Base-by-base conservation (phyloP, 2,797 vertebrate genomes). In the Cyclura pinguis region DNA sequence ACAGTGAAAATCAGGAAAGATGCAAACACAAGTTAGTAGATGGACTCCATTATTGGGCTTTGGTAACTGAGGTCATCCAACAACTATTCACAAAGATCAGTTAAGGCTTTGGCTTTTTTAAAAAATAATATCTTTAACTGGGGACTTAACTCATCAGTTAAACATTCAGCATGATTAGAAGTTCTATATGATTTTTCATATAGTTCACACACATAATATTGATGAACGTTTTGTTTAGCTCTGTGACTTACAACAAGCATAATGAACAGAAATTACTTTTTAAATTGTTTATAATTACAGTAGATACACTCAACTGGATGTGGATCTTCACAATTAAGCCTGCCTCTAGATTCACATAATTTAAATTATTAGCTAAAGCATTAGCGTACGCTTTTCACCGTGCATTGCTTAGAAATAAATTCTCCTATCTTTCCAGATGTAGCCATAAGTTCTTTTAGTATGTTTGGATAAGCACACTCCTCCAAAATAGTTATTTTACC, bases 211-310 rank as follows among this genome's bases (percentile, higher is more conserved):
- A 0, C 57, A 55, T 86, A 87, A 64, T 16, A 2, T 57, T 62
- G 57, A 69, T 89, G 29, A 2, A 86, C 69, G 91, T 91, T 86
- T 76, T 87, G 88, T 94, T 87, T 73, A 85, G 80, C 90, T 89
- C 78, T 9, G 64, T 20, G 77, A 5, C 90, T 95, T 84, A 93
- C 18, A 52, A 85, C 90, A 88, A 87, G n/a, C 20, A 1, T 62
- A 91, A 95, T 76, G 88, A 93, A 90, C 86, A 78, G 73, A 93
- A 86, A 86, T 55, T 57, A 77, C 10, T 94, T 92, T 90, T 83
- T 77, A 64, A 92, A 92, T 92, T 91, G 90, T 80, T 88, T 94
- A 88, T 95, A 95, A 95, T 76, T 95, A 78, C 92, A 90, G 88
- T 85, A 52, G 92, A 76, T 18, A 24, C 52, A 86, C 64, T 88